phyloP scores from a whole-genome alignment of 2,113 vertebrate genomes.

The Anhinga anhinga region DNA sequence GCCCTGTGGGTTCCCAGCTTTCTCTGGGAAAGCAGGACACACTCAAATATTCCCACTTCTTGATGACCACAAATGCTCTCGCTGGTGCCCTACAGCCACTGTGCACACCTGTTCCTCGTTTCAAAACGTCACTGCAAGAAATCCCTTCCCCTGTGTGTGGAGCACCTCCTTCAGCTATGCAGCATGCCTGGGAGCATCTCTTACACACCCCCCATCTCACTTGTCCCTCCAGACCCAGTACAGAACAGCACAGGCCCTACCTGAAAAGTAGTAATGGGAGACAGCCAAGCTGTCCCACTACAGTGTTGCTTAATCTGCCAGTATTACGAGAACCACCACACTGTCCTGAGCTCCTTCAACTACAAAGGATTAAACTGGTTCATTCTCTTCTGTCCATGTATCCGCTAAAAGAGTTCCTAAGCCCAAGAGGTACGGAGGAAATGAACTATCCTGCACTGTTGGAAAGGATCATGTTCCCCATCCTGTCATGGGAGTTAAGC shows the following conservation, averaged over 20 bases:
- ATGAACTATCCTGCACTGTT: background rate
- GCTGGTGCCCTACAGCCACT: background rate
- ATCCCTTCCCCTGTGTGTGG: background rate
- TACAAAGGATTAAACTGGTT: background rate
- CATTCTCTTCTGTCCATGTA: background rate
- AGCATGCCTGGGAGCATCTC: rapidly evolving
- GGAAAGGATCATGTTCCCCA: background rate
- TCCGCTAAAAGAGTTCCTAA: background rate
- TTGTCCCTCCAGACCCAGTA: background rate
- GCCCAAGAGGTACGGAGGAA: background rate
- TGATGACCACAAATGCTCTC: background rate
- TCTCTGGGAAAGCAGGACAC: background rate
- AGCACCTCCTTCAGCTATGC: background rate
- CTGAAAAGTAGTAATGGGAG: background rate
- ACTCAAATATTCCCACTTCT: background rate
- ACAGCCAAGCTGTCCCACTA: background rate
- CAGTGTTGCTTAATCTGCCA: background rate
- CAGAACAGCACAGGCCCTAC: background rate
- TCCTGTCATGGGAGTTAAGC: background rate
- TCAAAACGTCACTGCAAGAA: background rate
- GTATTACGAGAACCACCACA: background rate
- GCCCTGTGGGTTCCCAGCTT: background rate
- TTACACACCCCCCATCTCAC: no score
- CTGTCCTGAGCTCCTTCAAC: background rate
- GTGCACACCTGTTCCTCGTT: background rate